Base-by-base conservation (phyloP, 2,888 invertebrate genomes). In the Adineta ricciae region DNA sequence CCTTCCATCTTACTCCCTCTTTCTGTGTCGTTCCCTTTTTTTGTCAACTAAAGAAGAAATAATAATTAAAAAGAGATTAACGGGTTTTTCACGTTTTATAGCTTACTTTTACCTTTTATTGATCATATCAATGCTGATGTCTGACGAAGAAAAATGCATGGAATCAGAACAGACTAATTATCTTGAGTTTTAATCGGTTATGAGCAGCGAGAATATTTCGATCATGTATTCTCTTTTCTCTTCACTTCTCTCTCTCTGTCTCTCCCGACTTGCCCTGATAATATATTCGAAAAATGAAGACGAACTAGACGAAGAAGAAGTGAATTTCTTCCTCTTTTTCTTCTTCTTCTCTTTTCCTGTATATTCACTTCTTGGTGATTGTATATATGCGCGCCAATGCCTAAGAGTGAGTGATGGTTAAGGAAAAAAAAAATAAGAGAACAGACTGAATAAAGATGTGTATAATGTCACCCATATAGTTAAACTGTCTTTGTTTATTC, bases 1-100 rank as follows among this genome's bases (percentile, higher is more conserved):
- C 19, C 4, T 56, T 14, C 16, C 19, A 8, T 46, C 46, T 46
- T 46, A 46, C 46, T 46, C 46, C 11, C 46, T 8, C n/a, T n/a
- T n/a, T n/a, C n/a, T n/a, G n/a, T n/a, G n/a, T n/a, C n/a, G n/a
- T n/a, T n/a, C n/a, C 46, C 5, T 46, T 64, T 64, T 64, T 64
- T 64, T 64, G 32, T 64, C 64, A 27, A 19, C 32, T 27, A 19
- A 64, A 64, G 32, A 64, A 64, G 64, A 64, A 64, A 64, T 64
- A 64, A 64, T 64, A 64, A 64, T 64, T 64, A 64, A 64, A 64
- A 64, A 64, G 64, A 64, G 64, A 64, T 64, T 64, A 64, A 64
- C 64, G 64, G 64, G 27, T 64, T 14, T 64, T 52, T 64, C 32
- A 32, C 64, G 64, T 64, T 64, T 64, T 64, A 64, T 64, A 64